Conservation (phyloP, 2,113 vertebrate species). For the Chinchilla lanigera region DNA sequence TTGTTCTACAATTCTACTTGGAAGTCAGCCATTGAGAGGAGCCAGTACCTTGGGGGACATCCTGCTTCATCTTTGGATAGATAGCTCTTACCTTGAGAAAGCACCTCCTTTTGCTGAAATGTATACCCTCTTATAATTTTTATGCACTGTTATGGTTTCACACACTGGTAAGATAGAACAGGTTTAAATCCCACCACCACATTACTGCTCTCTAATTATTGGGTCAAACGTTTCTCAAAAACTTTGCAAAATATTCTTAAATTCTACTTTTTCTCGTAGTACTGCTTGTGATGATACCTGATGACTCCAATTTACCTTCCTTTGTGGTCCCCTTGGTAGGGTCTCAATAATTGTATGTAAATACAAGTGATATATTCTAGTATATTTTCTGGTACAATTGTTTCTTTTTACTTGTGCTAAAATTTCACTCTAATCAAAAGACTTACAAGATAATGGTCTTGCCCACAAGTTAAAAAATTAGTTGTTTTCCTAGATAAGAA, state of each 20-base stretch:
- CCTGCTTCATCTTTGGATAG: background rate
- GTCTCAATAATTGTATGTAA: background rate
- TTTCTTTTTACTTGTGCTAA: constrained; percentile 22
- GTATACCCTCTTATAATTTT: background rate
- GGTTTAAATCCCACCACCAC: background rate
- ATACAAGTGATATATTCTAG: background rate
- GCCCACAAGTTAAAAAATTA: constrained; percentile 36
- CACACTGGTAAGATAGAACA: background rate
- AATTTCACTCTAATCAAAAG: constrained; percentile 51
- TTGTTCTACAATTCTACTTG: background rate
- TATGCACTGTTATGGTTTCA: background rate
- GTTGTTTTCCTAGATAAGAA: constrained; percentile 55
- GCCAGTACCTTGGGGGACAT: background rate
- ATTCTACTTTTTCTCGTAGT: background rate
- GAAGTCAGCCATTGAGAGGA: background rate
- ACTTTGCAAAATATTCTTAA: background rate
- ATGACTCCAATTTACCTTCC: background rate
- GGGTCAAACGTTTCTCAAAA: background rate
- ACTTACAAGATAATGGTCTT: constrained; percentile 30
- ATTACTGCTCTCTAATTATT: background rate
- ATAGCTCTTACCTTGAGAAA: constrained; percentile 22
- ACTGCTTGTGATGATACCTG: background rate
- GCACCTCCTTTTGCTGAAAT: background rate
- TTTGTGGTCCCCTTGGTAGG: background rate
- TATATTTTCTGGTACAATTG: background rate